Percentiles rank a stretch among this genome's conserved stretches.
These are phyloP conservation scores for Lathamus discolor DNA, from an alignment of 2,113 vertebrate genomes.

Conservation along the genomic window DNA sequence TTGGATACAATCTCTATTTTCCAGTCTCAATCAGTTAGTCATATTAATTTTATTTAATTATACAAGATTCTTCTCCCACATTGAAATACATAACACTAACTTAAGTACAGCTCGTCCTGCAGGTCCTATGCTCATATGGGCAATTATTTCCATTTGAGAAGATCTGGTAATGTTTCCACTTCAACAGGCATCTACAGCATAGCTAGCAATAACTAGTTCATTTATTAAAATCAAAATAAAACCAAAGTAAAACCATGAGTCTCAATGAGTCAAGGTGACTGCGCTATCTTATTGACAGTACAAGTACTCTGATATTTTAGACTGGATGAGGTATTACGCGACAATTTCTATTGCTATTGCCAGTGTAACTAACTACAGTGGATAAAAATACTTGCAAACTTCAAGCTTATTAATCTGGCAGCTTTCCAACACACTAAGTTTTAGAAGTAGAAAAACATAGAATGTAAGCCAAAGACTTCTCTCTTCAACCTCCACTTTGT, in stretches of 20 bases:
- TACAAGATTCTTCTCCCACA: background rate
- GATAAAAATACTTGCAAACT: background rate
- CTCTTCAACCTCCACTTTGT: background rate
- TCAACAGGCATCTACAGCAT: background rate
- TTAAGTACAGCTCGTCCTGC: background rate
- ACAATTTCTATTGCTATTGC: slow-evolving; percentile 27
- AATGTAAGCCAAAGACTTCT: background rate
- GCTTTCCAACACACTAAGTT: background rate
- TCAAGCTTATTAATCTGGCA: background rate
- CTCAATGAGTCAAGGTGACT: background rate
- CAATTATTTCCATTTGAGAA: background rate
- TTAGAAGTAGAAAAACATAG: background rate
- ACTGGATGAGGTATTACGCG: background rate
- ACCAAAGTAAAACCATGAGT: background rate
- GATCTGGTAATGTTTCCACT: background rate
- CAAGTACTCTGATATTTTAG: background rate
- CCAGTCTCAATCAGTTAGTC: background rate
- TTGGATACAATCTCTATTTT: background rate
- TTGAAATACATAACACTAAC: background rate
- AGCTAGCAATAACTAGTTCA: background rate
- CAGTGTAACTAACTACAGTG: background rate
- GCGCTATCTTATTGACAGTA: background rate
- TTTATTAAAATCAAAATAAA: background rate
- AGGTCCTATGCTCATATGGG: background rate
- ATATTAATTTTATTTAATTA: background rate